A percentile compares a stretch with the other conserved stretches of the same genome.
Evolutionary conservation across 2,797 vertebrate species (phyloP).

Genomic region (Serranus cabrilla): DNA sequence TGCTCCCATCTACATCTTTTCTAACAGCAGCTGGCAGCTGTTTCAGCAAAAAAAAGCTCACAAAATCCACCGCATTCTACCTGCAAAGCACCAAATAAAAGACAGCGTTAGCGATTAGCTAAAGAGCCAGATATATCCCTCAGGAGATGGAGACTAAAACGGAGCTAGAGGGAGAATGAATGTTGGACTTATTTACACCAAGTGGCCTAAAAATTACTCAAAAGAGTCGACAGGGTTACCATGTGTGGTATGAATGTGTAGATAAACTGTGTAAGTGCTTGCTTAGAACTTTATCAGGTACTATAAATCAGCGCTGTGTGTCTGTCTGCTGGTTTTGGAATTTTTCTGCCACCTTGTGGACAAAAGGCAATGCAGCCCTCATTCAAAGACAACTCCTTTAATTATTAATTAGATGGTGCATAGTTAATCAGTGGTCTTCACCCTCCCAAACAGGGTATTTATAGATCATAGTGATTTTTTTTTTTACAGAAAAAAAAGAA

Average conservation of each 20-base stretch:
- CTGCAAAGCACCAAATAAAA: neutral
- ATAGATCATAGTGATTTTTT: too few relatives aligned
- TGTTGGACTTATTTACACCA: neutral
- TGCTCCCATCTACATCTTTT: constrained; percentile 8
- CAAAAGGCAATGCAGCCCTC: neutral
- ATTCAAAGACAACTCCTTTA: neutral
- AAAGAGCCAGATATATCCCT: neutral
- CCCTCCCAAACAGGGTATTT: too few relatives aligned
- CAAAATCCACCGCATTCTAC: neutral
- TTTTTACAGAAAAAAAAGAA: too few relatives aligned
- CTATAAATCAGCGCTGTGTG: neutral
- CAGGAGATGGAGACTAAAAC: neutral
- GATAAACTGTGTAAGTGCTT: too few relatives aligned
- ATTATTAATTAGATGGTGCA: too few relatives aligned
- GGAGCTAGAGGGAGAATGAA: neutral
- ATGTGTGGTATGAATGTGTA: neutral
- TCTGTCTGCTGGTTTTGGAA: neutral
- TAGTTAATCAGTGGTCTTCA: too few relatives aligned
- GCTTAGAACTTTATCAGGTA: neutral
- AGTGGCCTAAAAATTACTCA: neutral
- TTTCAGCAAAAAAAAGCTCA: neutral
- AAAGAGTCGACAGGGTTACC: neutral
- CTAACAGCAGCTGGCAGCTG: neutral
- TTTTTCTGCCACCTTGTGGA: neutral
- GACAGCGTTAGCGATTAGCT: neutral